Evolutionary conservation across 2,888 invertebrate species (phyloP).

Genomic region (Autographa gamma): DNA sequence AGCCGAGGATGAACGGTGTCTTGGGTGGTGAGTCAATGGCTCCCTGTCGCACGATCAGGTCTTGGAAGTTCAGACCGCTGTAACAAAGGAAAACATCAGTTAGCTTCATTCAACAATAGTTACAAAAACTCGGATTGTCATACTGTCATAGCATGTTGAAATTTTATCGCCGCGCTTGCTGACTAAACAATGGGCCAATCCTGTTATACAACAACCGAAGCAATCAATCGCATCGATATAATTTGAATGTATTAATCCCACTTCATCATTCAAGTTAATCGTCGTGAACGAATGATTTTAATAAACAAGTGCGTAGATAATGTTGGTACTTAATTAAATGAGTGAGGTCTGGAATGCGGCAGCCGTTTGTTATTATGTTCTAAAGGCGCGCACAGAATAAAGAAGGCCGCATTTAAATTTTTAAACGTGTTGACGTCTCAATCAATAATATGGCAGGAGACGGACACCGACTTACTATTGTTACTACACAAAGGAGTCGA

Average conservation of each 20-base stretch:
- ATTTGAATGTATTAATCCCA: conserved; percentile 46
- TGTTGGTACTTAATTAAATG: conserved; percentile 54
- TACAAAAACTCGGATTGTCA: background rate
- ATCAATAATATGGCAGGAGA: conserved; percentile 72
- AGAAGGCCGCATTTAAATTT: conserved; percentile 80
- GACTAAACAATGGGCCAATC: conserved; percentile 21
- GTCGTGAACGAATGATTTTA: conserved; percentile 48
- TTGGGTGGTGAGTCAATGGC: conserved; percentile 96
- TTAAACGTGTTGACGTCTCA: conserved; percentile 75
- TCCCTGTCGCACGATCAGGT: conserved; percentile 96
- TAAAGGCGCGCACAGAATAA: conserved; percentile 77
- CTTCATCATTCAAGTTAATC: conserved; percentile 51
- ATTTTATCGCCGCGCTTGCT: background rate
- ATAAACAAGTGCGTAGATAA: conserved; percentile 53
- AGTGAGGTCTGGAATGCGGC: conserved; percentile 82
- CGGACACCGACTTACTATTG: conserved; percentile 59
- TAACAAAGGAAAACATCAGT: conserved; percentile 74
- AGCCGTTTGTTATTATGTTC: conserved; percentile 79
- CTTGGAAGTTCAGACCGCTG: conserved; percentile 97
- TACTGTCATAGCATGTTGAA: background rate
- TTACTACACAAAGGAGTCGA: conserved; percentile 58
- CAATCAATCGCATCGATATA: conserved; percentile 20
- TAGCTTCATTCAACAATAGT: background rate
- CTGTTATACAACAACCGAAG: conserved; percentile 19
- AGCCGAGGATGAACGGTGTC: conserved; percentile 96